A percentile compares a stretch with the other conserved stretches of the same genome.
These are phyloP conservation scores for Noctua janthe DNA, from an alignment of 2,888 invertebrate species.

Conservation along the genomic window DNA sequence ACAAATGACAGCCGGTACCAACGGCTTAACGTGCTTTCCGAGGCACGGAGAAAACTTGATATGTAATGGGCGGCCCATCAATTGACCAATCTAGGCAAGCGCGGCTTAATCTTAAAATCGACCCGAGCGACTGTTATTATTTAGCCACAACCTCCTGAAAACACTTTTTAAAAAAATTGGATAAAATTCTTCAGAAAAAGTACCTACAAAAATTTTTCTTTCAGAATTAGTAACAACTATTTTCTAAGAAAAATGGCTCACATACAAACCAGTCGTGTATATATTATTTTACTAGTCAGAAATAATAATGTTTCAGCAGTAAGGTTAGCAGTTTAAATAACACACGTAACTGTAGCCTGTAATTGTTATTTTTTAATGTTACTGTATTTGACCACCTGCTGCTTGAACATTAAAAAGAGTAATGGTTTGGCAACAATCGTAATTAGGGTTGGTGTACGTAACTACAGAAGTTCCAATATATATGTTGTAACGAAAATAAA, in stretches of 20 bases:
- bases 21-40: no score
- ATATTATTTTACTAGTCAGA: neutral
- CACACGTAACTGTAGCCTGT: neutral
- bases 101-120: no score
- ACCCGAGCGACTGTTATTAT: no score
- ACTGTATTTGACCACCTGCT: constrained; percentile 32
- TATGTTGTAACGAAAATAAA: neutral
- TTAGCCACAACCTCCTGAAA: no score
- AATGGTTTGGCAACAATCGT: constrained; percentile 25
- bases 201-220: neutral
- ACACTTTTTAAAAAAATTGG: no score
- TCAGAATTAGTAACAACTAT: neutral
- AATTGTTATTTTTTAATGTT: constrained; percentile 21
- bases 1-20: no score
- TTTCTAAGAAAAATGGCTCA: constrained; percentile 1
- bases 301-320: constrained; percentile 8
- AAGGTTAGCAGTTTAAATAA: constrained; percentile 5
- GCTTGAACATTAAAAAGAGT: constrained; percentile 44
- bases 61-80: no score
- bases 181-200: neutral
- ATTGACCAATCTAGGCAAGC: no score
- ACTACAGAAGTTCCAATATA: neutral
- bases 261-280: neutral
- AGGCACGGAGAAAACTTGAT: no score
- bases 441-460: constrained; percentile 15